Conservation (phyloP, 2,888 invertebrate species). For the Hemistola chrysoprasaria region DNA sequence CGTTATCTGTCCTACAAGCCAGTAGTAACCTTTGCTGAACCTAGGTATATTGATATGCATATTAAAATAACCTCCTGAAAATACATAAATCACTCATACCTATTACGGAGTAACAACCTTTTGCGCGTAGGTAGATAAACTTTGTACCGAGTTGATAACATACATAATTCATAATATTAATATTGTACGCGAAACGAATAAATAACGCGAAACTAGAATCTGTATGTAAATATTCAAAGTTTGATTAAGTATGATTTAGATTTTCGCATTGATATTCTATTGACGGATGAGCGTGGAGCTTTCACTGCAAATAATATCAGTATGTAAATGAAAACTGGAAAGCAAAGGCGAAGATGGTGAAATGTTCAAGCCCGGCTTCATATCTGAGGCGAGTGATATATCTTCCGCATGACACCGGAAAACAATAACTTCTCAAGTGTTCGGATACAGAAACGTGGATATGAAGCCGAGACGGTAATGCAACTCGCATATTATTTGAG, state of each 20-base stretch:
- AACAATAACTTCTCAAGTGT: conserved; percentile 62
- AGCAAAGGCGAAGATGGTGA: conserved; percentile 7
- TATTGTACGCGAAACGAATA: conserved; percentile 6
- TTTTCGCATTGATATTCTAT: conserved; percentile 41
- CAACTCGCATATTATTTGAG: conserved; percentile 2
- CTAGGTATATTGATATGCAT: too few species aligned
- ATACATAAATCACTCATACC: conserved; percentile 10
- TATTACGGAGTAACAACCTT: conserved; percentile 8
- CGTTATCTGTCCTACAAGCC: too few species aligned
- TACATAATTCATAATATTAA: conserved; percentile 10
- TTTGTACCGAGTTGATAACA: conserved; percentile 1
- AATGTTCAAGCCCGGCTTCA: conserved; percentile 37
- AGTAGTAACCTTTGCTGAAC: too few species aligned
- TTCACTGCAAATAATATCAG: conserved; percentile 31
- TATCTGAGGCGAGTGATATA: conserved; percentile 55
- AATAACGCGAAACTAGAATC: conserved; percentile 12
- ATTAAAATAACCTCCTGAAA: conserved; percentile 4
- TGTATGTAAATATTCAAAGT: conserved; percentile 35
- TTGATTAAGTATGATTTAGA: conserved; percentile 43
- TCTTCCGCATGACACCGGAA: conserved; percentile 58
- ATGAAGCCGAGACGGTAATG: conserved; percentile 28
- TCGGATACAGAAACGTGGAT: conserved; percentile 47
- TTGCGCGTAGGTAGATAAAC: neutral
- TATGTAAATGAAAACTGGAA: conserved; percentile 37
- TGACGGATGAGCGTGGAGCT: conserved; percentile 8